Conservation (phyloP, 92 coral and sea anemone species). For the Bergia sp. region DNA sequence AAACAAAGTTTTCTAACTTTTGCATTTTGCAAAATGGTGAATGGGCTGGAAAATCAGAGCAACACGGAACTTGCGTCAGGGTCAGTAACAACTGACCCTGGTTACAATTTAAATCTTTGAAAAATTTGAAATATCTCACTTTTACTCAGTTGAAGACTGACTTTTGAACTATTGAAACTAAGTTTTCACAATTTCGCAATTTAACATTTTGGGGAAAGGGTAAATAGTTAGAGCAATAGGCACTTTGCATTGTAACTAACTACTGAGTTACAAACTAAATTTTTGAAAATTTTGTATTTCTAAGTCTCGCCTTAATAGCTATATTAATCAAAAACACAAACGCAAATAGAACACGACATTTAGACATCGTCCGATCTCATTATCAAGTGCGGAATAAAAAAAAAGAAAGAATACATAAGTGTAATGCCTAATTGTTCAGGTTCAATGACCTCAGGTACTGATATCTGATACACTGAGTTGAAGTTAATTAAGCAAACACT, state of each 20-base stretch:
- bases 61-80: neutral
- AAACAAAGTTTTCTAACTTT: neutral
- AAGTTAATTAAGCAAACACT: neutral
- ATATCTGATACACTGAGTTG: neutral
- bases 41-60: too few relatives aligned
- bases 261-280: too few relatives aligned
- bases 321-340: neutral
- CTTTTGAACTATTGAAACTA: neutral
- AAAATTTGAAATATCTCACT: neutral
- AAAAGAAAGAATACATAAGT: neutral
- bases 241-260: neutral
- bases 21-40: neutral
- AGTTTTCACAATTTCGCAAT: neutral
- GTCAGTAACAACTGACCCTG: neutral
- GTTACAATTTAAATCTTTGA: neutral
- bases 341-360: neutral
- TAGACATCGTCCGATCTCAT: neutral
- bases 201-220: neutral
- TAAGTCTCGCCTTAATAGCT: neutral
- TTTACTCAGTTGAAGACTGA: neutral
- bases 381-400: neutral
- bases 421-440: neutral
- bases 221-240: neutral
- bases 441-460: neutral
- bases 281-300: neutral